Percentiles rank a stretch among this genome's conserved stretches.
Conservation (phyloP, 2,888 invertebrate genomes). For the Stenotaenia linearis region DNA sequence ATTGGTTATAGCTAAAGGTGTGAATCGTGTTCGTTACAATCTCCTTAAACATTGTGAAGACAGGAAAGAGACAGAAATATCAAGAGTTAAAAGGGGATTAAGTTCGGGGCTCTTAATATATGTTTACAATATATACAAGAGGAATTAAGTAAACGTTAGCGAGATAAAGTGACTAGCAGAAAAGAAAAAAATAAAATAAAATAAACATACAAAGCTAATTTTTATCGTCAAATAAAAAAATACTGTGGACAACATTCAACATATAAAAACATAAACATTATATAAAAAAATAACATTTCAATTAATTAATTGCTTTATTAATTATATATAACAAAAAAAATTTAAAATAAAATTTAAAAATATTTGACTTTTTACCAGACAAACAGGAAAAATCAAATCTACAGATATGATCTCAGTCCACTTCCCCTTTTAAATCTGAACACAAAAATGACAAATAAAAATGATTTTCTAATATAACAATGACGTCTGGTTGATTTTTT, state of each 20-base stretch:
- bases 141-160: background rate
- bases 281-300: background rate
- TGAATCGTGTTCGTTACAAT: background rate
- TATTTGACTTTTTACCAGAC: background rate
- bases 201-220: background rate
- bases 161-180: background rate
- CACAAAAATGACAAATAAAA: background rate
- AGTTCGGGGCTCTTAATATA: background rate
- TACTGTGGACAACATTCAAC: background rate
- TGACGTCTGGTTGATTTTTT: background rate
- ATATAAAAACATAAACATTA: background rate
- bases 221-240: background rate
- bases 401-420: background rate
- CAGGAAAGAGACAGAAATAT: slow-evolving; percentile 17
- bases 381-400: background rate
- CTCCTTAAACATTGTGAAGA: background rate
- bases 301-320: background rate
- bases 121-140: background rate
- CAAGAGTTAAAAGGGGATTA: slow-evolving; percentile 11
- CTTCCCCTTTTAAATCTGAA: background rate
- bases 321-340: background rate
- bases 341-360: background rate
- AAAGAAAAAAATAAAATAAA: background rate
- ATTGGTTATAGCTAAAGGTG: slow-evolving; percentile 18
- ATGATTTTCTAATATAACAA: background rate